Percentiles rank a stretch among this genome's conserved stretches.
phyloP scores from a whole-genome alignment of 2,113 vertebrate genomes.

The Scomber colias region DNA sequence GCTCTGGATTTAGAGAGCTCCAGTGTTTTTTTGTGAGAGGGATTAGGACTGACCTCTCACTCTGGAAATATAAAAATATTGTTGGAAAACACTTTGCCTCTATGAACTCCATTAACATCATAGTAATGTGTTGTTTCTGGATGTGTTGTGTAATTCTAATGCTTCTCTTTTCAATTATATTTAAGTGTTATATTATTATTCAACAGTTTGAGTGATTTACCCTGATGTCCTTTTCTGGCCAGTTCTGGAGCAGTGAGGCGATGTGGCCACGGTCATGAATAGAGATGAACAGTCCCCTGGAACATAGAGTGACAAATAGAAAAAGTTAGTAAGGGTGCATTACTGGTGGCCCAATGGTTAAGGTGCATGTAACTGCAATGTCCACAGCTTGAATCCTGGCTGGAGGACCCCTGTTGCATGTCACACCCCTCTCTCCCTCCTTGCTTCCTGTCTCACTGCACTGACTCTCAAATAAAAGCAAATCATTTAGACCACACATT shows the following conservation, averaged over 20 bases:
- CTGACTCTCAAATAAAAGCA: not conserved
- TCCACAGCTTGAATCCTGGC: too few relatives aligned
- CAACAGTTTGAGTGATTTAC: constrained; percentile 77
- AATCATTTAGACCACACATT: not conserved
- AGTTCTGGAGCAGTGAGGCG: constrained; percentile 90
- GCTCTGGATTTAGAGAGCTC: too few relatives aligned
- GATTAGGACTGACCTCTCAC: too few relatives aligned
- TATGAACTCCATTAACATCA: not conserved
- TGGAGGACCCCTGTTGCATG: too few relatives aligned
- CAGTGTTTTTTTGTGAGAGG: too few relatives aligned
- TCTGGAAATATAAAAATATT: too few relatives aligned
- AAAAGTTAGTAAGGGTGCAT: not conserved
- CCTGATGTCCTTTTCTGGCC: constrained; percentile 92
- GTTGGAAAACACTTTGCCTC: too few relatives aligned
- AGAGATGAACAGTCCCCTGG: constrained; percentile 95
- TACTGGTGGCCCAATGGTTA: too few relatives aligned
- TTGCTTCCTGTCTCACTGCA: too few relatives aligned
- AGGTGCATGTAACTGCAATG: too few relatives aligned
- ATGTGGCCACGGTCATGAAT: constrained; percentile 94
- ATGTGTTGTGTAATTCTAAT: not conserved
- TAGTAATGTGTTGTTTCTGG: not conserved
- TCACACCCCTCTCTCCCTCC: too few relatives aligned
- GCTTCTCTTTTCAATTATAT: too few relatives aligned
- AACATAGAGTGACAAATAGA: constrained; percentile 47
- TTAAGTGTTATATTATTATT: not conserved